Conservation (phyloP, 92 coral and sea anemone genomes). For the Parazoanthus atlanticus region DNA sequence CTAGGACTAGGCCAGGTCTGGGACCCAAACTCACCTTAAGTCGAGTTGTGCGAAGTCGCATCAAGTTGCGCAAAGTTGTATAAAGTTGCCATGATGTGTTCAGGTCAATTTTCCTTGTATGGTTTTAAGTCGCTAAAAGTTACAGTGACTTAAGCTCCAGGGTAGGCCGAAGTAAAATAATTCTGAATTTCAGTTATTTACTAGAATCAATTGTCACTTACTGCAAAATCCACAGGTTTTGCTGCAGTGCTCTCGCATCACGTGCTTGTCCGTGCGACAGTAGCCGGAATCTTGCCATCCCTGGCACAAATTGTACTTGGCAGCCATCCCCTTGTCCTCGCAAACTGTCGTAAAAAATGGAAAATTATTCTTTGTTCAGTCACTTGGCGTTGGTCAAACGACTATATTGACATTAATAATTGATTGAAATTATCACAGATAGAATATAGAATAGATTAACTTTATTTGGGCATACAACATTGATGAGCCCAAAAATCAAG, state of each 20-base stretch:
- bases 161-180: too few relatives aligned
- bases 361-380: background rate
- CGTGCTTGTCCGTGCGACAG: slow-evolving; percentile 31
- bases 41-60: too few relatives aligned
- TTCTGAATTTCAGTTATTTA: too few relatives aligned
- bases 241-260: slow-evolving; percentile 24
- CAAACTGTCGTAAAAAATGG: background rate
- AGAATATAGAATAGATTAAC: background rate
- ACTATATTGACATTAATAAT: too few relatives aligned
- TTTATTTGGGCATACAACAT: background rate
- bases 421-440: too few relatives aligned
- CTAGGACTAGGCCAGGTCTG: too few relatives aligned
- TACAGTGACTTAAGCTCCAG: too few relatives aligned
- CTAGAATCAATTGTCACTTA: background rate
- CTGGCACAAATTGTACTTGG: slow-evolving; percentile 24
- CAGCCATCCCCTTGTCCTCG: slow-evolving; percentile 29
- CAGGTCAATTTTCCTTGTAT: too few relatives aligned
- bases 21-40: too few relatives aligned
- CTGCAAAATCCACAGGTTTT: slow-evolving; percentile 39
- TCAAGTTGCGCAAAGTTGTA: too few relatives aligned
- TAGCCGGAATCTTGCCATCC: slow-evolving; percentile 13
- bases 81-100: too few relatives aligned
- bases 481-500: background rate
- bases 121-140: too few relatives aligned
- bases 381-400: background rate